Evolutionary conservation across 2,113 vertebrate species (phyloP).

Genomic region (Chaetodon trifascialis): DNA sequence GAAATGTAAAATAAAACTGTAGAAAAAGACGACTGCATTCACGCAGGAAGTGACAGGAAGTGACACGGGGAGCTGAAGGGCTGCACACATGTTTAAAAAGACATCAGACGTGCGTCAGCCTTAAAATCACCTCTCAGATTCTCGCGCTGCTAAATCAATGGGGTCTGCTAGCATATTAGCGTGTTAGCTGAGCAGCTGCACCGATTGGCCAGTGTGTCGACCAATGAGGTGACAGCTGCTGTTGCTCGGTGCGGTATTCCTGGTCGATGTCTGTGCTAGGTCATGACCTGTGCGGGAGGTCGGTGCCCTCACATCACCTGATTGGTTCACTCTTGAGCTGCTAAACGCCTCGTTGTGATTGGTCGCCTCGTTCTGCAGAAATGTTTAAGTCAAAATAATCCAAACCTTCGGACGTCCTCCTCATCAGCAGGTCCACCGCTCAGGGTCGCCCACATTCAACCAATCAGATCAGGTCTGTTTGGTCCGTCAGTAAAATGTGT

Average conservation of each 20-base stretch:
- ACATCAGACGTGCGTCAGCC: not conserved
- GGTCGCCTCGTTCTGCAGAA: too few species aligned
- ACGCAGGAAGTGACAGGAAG: constrained; percentile 21
- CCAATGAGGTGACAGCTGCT: not conserved
- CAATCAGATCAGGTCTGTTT: too few species aligned
- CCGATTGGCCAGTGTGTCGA: not conserved
- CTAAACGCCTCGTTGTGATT: too few species aligned
- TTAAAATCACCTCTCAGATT: not conserved
- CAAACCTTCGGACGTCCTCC: too few species aligned
- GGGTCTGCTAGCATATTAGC: not conserved
- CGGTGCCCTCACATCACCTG: not conserved
- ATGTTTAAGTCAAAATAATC: too few species aligned
- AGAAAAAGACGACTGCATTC: constrained; percentile 26
- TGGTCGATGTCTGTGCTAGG: not conserved
- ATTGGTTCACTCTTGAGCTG: not conserved
- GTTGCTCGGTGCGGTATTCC: not conserved
- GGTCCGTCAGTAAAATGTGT: too few species aligned
- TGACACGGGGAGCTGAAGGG: too few species aligned
- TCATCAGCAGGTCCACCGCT: too few species aligned
- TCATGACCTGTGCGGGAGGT: too few species aligned
- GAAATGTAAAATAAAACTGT: constrained; percentile 26
- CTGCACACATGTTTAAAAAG: not conserved
- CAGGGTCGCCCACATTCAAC: too few species aligned
- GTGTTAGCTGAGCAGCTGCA: not conserved
- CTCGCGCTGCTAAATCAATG: not conserved